Evolutionary conservation across 2,113 vertebrate genomes (phyloP).

Genomic region (Ciconia stormi): DNA sequence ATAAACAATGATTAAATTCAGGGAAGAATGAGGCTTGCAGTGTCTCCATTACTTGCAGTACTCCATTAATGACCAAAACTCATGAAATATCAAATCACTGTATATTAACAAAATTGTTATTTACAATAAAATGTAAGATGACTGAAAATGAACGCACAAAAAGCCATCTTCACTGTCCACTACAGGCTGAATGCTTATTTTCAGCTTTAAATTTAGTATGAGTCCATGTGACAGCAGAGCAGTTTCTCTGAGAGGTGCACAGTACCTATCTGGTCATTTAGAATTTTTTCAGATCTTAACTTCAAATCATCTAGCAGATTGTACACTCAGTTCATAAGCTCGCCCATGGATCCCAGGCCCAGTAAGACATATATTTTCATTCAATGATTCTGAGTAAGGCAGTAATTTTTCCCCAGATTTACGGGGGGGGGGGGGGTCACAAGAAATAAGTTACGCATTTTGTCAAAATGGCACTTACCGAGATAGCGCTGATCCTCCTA

Average conservation of each 20-base stretch:
- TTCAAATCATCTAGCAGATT: not conserved
- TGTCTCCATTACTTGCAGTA: too few relatives aligned
- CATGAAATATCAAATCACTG: fast-evolving
- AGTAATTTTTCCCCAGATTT: not conserved
- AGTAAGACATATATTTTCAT: not conserved
- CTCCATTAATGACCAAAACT: fast-evolving
- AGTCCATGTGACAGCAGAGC: not conserved
- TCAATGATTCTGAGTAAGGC: not conserved
- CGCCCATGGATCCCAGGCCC: not conserved
- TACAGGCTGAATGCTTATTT: not conserved
- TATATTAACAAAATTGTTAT: fast-evolving
- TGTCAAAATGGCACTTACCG: conserved; percentile 74
- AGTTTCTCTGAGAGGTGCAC: not conserved
- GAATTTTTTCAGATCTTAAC: not conserved
- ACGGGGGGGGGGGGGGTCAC: too few relatives aligned
- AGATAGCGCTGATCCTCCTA: conserved; percentile 94
- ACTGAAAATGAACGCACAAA: too few relatives aligned
- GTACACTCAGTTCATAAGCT: not conserved
- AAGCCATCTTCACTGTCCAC: not conserved
- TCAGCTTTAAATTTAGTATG: not conserved
- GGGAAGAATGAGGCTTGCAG: not conserved
- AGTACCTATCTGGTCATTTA: too few relatives aligned
- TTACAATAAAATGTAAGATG: fast-evolving
- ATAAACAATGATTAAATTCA: fast-evolving
- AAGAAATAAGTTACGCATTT: not conserved